Percentiles rank a stretch among this genome's conserved stretches.
Conservation (phyloP, 1,140 invertebrate genomes). For the Berghia stephanieae region DNA sequence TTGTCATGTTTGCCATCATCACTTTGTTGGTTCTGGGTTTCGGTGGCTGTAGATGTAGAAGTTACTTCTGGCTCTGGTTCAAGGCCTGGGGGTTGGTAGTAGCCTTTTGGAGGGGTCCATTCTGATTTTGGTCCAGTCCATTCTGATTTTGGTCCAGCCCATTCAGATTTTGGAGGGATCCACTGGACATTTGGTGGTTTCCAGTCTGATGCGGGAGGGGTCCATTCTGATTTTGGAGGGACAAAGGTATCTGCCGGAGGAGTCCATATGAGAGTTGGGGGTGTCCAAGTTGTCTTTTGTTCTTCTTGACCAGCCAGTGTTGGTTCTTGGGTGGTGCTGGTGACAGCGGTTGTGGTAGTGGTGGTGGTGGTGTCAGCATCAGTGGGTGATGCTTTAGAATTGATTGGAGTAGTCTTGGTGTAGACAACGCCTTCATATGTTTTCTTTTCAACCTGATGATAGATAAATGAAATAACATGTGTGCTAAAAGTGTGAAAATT, state of each 20-base stretch:
- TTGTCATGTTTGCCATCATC: too few relatives aligned
- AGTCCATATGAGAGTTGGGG: conserved; percentile 36
- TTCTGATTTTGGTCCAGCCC: too few relatives aligned
- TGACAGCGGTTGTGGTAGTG: not conserved
- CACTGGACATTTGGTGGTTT: conserved; percentile 29
- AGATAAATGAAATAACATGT: too few relatives aligned
- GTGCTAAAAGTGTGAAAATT: too few relatives aligned
- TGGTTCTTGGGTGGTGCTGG: not conserved
- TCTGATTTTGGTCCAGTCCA: too few relatives aligned
- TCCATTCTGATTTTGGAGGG: conserved; percentile 36
- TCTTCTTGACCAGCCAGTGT: conserved; percentile 23
- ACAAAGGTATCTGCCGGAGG: conserved; percentile 33
- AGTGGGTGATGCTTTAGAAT: too few relatives aligned
- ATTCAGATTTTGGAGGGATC: conserved; percentile 20
- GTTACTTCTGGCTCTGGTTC: too few relatives aligned
- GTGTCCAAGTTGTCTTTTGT: conserved; percentile 23
- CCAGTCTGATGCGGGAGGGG: not conserved
- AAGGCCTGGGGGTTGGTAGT: too few relatives aligned
- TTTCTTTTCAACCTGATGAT: too few relatives aligned
- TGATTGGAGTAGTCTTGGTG: not conserved
- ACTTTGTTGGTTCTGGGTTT: too few relatives aligned
- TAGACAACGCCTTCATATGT: not conserved
- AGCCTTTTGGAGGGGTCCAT: too few relatives aligned
- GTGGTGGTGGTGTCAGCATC: not conserved
- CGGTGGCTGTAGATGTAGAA: too few relatives aligned